A percentile compares a stretch with the other conserved stretches of the same genome.
phyloP scores from a whole-genome alignment of 2,888 invertebrate species.

The Tetragonula carbonaria region DNA sequence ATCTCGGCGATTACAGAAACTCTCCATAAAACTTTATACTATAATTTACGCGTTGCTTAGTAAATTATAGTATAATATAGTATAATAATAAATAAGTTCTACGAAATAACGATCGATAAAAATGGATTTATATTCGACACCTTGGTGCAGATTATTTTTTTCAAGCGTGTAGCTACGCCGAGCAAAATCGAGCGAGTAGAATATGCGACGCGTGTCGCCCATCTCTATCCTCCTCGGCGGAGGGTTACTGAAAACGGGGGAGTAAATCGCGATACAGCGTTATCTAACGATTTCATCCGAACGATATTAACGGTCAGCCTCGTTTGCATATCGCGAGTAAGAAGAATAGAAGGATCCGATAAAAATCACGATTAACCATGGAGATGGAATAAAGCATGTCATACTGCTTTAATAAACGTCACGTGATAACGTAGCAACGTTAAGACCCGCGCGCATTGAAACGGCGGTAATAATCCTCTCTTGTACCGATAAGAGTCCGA shows the following conservation, averaged over 20 bases:
- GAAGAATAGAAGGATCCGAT: conserved; percentile 29
- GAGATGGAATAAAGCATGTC: conserved; percentile 65
- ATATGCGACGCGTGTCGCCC: not conserved
- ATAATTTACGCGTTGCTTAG: not conserved
- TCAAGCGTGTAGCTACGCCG: conserved; percentile 1
- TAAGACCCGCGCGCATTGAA: conserved; percentile 46
- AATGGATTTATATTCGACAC: conserved; percentile 5
- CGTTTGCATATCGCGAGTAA: conserved; percentile 54
- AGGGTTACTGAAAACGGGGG: not conserved
- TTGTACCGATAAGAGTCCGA: conserved; percentile 63
- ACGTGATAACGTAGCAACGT: conserved; percentile 59
- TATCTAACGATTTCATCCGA: conserved; percentile 48
- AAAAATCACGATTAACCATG: conserved; percentile 62
- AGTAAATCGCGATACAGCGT: conserved; percentile 37
- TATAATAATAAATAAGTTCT: not conserved
- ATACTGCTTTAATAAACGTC: conserved; percentile 69
- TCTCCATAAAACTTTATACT: not conserved
- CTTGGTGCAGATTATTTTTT: conserved; percentile 11
- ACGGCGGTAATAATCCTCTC: conserved; percentile 63
- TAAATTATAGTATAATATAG: no score
- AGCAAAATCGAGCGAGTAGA: not conserved
- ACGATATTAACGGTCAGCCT: conserved; percentile 50
- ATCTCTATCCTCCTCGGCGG: not conserved
- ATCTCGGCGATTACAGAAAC: not conserved
- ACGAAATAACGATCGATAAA: not conserved